Conservation (phyloP, 2,113 vertebrate genomes). For the Apaloderma vittatum region DNA sequence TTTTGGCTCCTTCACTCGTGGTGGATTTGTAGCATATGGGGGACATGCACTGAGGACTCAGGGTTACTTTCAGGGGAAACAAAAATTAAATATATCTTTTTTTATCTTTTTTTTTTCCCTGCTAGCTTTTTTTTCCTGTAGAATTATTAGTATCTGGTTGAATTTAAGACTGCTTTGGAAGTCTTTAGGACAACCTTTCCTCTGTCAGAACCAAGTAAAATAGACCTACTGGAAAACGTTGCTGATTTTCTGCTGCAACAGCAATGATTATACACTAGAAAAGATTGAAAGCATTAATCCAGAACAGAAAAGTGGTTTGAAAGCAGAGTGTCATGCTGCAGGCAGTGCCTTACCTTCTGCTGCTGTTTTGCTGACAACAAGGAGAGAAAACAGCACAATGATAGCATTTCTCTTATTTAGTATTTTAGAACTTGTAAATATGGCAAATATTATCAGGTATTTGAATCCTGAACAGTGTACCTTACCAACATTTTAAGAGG, state of each 20-base stretch:
- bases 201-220: neutral
- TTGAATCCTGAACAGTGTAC: neutral
- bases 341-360: slow-evolving; percentile 65
- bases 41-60: neutral
- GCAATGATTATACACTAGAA: slow-evolving; percentile 18
- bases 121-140: neutral
- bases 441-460: neutral
- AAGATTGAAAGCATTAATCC: slow-evolving; percentile 54
- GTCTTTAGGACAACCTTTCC: neutral
- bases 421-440: slow-evolving; percentile 31
- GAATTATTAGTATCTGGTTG: neutral
- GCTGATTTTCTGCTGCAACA: neutral
- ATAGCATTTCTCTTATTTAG: slow-evolving; percentile 30
- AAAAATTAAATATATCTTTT: neutral
- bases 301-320: slow-evolving; percentile 49
- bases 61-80: neutral
- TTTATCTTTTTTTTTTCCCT: neutral
- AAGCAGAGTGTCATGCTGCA: slow-evolving; percentile 56
- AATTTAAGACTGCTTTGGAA: neutral
- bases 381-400: slow-evolving; percentile 24
- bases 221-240: neutral
- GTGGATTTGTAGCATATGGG: neutral
- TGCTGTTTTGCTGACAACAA: slow-evolving; percentile 41
- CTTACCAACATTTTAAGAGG: neutral
- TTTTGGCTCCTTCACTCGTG: neutral